These are phyloP conservation scores for Erpornis zantholeuca DNA, from an alignment of 2,113 vertebrate genomes.

Conservation along the genomic window DNA sequence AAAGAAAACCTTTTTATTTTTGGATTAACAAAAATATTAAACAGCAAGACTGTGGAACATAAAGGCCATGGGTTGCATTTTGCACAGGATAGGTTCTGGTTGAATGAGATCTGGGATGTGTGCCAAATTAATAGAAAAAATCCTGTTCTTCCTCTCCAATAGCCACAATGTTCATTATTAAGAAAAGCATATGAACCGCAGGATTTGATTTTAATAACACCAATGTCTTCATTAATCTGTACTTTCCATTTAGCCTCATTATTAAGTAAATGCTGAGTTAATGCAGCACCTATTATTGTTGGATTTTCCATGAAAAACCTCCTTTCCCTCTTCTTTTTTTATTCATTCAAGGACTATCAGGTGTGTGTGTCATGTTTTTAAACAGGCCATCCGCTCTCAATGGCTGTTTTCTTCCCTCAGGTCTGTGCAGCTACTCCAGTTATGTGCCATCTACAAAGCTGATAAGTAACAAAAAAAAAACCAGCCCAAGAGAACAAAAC, in stretches of 20 bases:
- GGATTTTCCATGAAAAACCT: slow-evolving; percentile 74
- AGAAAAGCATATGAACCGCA: slow-evolving; percentile 85
- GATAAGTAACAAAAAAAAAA: not conserved
- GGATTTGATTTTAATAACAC: slow-evolving; percentile 96
- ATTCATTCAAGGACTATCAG: slow-evolving; percentile 77
- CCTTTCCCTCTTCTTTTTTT: slow-evolving; percentile 65
- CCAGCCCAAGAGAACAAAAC: not conserved
- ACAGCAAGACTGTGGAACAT: slow-evolving; percentile 74
- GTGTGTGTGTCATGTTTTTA: slow-evolving; percentile 76
- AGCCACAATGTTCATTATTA: slow-evolving; percentile 90
- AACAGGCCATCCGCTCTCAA: slow-evolving; percentile 57
- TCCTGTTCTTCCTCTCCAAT: slow-evolving; percentile 88
- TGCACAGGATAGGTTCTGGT: slow-evolving; percentile 90
- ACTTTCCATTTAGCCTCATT: slow-evolving; percentile 81
- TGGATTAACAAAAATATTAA: slow-evolving; percentile 74
- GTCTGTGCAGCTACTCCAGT: slow-evolving; percentile 36
- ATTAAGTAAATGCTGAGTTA: slow-evolving; percentile 80
- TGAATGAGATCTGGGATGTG: slow-evolving; percentile 93
- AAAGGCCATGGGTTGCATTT: slow-evolving; percentile 86
- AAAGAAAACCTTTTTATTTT: slow-evolving; percentile 48
- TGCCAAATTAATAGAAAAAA: slow-evolving; percentile 96
- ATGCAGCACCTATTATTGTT: slow-evolving; percentile 75
- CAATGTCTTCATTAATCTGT: slow-evolving; percentile 89
- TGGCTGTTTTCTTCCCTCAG: slow-evolving; percentile 63
- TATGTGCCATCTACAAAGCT: not conserved